Percentiles rank a stretch among this genome's conserved stretches.
Evolutionary conservation across 2,113 vertebrate species (phyloP).

Genomic region (Saguinus imperator): DNA sequence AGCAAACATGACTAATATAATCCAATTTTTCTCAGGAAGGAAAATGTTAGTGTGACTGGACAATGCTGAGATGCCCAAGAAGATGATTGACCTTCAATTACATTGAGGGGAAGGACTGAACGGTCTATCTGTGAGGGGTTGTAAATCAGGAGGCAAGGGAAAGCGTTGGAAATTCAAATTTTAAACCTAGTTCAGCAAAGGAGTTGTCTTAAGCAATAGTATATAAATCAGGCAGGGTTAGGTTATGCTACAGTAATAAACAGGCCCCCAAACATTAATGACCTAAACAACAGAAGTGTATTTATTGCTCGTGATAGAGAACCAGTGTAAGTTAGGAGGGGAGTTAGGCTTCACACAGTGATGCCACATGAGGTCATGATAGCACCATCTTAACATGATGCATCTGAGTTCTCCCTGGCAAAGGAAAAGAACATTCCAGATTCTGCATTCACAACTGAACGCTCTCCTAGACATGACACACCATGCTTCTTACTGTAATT

Average conservation of each 20-base stretch:
- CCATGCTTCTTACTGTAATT: neutral
- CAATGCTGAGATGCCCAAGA: neutral
- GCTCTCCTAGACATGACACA: neutral
- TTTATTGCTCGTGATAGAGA: neutral
- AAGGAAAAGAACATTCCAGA: neutral
- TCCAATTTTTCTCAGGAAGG: neutral
- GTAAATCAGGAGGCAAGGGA: neutral
- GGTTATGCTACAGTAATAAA: neutral
- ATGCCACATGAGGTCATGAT: rapidly evolving
- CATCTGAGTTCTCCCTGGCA: neutral
- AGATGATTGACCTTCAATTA: neutral
- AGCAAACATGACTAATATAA: constrained; percentile 26
- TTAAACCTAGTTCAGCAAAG: neutral
- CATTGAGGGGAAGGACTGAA: neutral
- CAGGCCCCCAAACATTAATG: neutral
- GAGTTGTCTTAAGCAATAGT: neutral
- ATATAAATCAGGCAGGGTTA: neutral
- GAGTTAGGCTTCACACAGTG: neutral
- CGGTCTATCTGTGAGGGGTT: neutral
- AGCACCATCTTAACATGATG: neutral
- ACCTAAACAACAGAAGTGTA: neutral
- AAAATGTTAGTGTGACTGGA: neutral
- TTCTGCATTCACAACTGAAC: neutral
- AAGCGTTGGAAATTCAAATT: neutral
- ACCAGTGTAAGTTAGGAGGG: neutral